phyloP scores from a whole-genome alignment of 1,140 invertebrate genomes.

The Papilio polyxenes region DNA sequence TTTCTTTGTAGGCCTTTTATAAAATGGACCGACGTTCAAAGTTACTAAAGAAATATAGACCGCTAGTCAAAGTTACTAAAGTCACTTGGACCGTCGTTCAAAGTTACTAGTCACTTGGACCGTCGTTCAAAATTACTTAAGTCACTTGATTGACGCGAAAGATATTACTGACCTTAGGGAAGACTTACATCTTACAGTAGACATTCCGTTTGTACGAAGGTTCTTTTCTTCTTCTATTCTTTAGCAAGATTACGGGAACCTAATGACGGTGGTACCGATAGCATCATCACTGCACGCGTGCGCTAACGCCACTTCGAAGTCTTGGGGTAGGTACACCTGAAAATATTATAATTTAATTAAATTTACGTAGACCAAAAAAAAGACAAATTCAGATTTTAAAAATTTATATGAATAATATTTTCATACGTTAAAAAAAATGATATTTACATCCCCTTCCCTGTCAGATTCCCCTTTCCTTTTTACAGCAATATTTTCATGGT shows the following conservation, averaged over 20 bases:
- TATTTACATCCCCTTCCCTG: too few relatives aligned
- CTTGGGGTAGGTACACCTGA: conserved; percentile 84
- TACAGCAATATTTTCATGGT: too few relatives aligned
- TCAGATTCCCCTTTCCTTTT: too few relatives aligned
- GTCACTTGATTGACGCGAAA: too few relatives aligned
- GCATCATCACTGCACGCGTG: conserved; percentile 85
- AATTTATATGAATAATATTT: too few relatives aligned
- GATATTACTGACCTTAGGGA: too few relatives aligned
- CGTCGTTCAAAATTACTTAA: not conserved
- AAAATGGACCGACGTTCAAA: not conserved
- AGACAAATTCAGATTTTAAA: too few relatives aligned
- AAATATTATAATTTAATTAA: not conserved
- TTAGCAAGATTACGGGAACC: conserved; percentile 78
- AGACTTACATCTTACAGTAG: not conserved
- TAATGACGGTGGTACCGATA: conserved; percentile 88
- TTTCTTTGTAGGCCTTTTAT: not conserved
- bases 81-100: not conserved
- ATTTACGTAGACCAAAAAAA: too few relatives aligned
- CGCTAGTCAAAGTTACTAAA: too few relatives aligned
- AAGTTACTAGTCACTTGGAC: not conserved
- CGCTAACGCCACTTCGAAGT: conserved; percentile 85
- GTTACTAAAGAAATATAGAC: too few relatives aligned
- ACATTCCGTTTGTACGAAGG: not conserved
- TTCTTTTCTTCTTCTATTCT: not conserved
- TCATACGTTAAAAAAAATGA: too few relatives aligned